Evolutionary conservation across 2,797 vertebrate species (phyloP).

Genomic region (Lycodopsis pacificus): DNA sequence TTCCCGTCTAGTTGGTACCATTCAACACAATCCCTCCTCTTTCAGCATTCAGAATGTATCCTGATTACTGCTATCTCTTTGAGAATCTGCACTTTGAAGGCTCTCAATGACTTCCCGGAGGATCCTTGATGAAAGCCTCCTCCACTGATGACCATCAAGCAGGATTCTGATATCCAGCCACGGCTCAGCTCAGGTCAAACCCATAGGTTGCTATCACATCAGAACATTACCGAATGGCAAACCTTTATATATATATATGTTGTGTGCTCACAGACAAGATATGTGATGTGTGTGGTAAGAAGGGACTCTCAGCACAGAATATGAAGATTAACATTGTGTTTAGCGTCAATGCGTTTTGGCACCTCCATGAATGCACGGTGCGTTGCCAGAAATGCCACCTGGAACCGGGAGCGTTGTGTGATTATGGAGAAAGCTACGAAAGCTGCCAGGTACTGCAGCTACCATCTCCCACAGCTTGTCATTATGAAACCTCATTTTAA

Average conservation of each 20-base stretch:
- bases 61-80: slow-evolving; percentile 17
- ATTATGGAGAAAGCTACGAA: slow-evolving; percentile 58
- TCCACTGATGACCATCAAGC: neutral
- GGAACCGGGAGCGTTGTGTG: slow-evolving; percentile 50
- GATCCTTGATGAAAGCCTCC: slow-evolving; percentile 26
- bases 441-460: slow-evolving; percentile 54
- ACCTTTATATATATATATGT: neutral
- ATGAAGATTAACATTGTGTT: slow-evolving; percentile 49
- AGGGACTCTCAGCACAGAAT: slow-evolving; percentile 25
- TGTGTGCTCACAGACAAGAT: neutral
- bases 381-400: slow-evolving; percentile 62
- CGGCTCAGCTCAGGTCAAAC: neutral
- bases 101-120: slow-evolving; percentile 9
- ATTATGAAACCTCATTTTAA: slow-evolving; percentile 45
- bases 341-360: slow-evolving; percentile 57
- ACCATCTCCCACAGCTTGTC: slow-evolving; percentile 38
- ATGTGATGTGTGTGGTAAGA: slow-evolving; percentile 20
- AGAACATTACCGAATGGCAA: slow-evolving; percentile 16
- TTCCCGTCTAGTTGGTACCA: slow-evolving; percentile 5
- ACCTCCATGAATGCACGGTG: slow-evolving; percentile 37
- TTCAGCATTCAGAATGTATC: slow-evolving; percentile 12
- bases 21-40: slow-evolving; percentile 34
- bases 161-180: neutral
- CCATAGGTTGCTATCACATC: neutral
- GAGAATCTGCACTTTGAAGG: slow-evolving; percentile 19